Percentiles rank a stretch among this genome's conserved stretches.
These are phyloP conservation scores for Danio albolineatus DNA, from an alignment of 2,797 vertebrate species.

Conservation along the genomic window DNA sequence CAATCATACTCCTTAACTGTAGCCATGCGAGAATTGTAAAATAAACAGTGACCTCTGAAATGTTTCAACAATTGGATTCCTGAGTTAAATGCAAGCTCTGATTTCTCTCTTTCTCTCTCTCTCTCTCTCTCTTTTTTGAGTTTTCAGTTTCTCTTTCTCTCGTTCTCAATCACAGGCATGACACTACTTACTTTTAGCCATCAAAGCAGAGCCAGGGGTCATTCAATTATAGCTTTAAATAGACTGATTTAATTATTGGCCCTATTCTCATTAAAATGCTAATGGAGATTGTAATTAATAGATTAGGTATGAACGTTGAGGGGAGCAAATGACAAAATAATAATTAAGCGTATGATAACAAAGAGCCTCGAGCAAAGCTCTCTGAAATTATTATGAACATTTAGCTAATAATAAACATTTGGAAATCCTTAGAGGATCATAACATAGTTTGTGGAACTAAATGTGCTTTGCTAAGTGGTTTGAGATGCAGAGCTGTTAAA, in stretches of 20 bases:
- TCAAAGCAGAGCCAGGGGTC: constrained; percentile 79
- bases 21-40: constrained; percentile 9
- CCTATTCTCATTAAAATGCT: constrained; percentile 86
- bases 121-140: background rate
- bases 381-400: constrained; percentile 55
- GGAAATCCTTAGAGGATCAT: constrained; percentile 8
- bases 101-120: too few species aligned
- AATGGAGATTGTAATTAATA: constrained; percentile 88
- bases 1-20: constrained; percentile 15
- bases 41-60: constrained; percentile 30
- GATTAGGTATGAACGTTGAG: constrained; percentile 83
- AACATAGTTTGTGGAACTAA: constrained; percentile 28
- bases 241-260: constrained; percentile 85
- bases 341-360: constrained; percentile 79
- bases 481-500: background rate
- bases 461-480: constrained; percentile 24
- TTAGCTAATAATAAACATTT: constrained; percentile 47
- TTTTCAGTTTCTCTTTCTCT: constrained; percentile 17
- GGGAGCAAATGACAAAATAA: constrained; percentile 84
- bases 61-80: constrained; percentile 5
- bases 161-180: constrained; percentile 37
- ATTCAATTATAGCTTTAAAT: constrained; percentile 83
- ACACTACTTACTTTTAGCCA: constrained; percentile 67
- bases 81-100: constrained; percentile 25
- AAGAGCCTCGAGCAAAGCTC: constrained; percentile 74